Conservation (phyloP, 2,888 invertebrate genomes). For the Priapulus caudatus region DNA sequence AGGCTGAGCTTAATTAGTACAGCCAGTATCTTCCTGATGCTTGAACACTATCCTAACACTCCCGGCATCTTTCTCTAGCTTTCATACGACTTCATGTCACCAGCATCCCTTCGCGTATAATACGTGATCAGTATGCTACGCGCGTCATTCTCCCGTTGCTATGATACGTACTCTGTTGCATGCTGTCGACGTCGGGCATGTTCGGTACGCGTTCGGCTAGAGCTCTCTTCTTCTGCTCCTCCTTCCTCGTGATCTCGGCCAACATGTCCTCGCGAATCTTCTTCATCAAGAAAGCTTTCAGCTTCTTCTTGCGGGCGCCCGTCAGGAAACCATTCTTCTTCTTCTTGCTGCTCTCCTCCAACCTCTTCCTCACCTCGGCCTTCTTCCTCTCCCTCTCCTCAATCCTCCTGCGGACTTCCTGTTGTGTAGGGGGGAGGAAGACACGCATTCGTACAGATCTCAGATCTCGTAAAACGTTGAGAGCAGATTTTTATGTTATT, state of each 20-base stretch:
- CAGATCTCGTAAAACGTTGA: no score
- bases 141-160: no score
- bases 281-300: conserved; percentile 54
- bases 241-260: conserved; percentile 9
- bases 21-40: no score
- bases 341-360: conserved; percentile 95
- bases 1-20: no score
- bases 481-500: no score
- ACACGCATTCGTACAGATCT: no score
- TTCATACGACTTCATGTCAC: no score
- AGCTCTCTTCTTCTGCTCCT: conserved; percentile 8
- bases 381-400: conserved; percentile 96
- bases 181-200: conserved; percentile 6
- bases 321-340: conserved; percentile 99
- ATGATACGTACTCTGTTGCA: conserved; percentile 9
- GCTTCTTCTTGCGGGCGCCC: conserved; percentile 99
- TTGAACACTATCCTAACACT: no score
- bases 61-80: no score
- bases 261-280: conserved; percentile 9
- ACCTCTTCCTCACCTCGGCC: conserved; percentile 94
- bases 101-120: no score
- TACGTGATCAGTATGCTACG: no score
- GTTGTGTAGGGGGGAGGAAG: neutral
- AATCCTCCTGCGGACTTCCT: conserved; percentile 97
- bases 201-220: conserved; percentile 4